Conservation (phyloP, 2,113 vertebrate genomes). For the Oryzias curvinotus region DNA sequence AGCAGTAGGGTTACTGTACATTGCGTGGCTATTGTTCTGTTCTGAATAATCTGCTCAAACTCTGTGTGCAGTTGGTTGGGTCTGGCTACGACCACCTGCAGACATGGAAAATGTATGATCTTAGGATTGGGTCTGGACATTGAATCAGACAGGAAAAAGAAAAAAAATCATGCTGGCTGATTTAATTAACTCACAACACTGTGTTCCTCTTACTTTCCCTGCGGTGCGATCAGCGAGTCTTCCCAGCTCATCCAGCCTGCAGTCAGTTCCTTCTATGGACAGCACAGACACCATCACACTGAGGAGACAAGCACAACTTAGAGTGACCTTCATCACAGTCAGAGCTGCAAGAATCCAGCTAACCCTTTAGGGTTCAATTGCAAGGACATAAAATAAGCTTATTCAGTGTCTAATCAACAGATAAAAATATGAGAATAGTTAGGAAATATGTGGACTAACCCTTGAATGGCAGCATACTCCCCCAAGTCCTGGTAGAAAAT, state of each 20-base stretch:
- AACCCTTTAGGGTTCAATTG: neutral
- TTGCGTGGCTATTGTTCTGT: conserved; percentile 66
- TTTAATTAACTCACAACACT: neutral
- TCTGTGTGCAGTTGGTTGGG: conserved; percentile 56
- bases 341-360: conserved; percentile 1
- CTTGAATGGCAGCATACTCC: conserved; percentile 67
- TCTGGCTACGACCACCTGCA: conserved; percentile 67
- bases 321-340: conserved; percentile 10
- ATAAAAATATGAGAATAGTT: neutral
- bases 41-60: conserved; percentile 69
- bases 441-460: conserved; percentile 51
- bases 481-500: conserved; percentile 79
- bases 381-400: neutral
- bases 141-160: neutral
- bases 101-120: neutral
- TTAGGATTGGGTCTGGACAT: neutral
- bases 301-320: conserved; percentile 22
- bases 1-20: conserved; percentile 69
- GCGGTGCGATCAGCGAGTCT: conserved; percentile 75
- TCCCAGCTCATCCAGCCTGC: conserved; percentile 77
- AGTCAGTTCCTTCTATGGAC: conserved; percentile 79
- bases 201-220: conserved; percentile 67
- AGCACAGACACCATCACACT: conserved; percentile 80
- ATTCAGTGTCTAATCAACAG: neutral
- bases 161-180: neutral